Evolutionary conservation across 2,888 invertebrate species (phyloP).

Genomic region (Trichopoda pennipes): DNA sequence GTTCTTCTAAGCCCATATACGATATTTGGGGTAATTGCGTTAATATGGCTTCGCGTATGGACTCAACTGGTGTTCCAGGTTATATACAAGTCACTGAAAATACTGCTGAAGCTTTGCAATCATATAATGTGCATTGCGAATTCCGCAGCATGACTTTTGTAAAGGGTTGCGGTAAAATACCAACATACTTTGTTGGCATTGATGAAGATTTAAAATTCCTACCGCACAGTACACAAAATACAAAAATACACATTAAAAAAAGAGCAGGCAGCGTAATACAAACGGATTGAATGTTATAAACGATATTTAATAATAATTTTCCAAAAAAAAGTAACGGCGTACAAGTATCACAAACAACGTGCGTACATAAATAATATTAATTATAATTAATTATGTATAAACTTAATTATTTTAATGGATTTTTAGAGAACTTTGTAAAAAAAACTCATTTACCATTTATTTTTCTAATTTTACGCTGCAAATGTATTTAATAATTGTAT

Average conservation of each 20-base stretch:
- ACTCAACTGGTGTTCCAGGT: slow-evolving; percentile 91
- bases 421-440: too few species aligned
- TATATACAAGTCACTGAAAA: slow-evolving; percentile 90
- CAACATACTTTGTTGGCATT: slow-evolving; percentile 88
- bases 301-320: too few species aligned
- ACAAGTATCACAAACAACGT: too few species aligned
- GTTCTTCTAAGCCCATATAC: slow-evolving; percentile 95
- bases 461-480: too few species aligned
- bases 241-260: slow-evolving; percentile 22
- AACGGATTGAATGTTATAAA: too few species aligned
- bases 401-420: too few species aligned
- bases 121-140: slow-evolving; percentile 86
- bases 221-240: neutral
- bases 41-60: slow-evolving; percentile 98
- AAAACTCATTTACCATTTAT: too few species aligned
- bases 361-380: too few species aligned
- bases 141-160: slow-evolving; percentile 87
- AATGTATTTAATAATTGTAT: too few species aligned
- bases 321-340: too few species aligned
- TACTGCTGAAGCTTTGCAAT: slow-evolving; percentile 86
- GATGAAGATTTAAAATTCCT: slow-evolving; percentile 82
- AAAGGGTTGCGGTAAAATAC: slow-evolving; percentile 86
- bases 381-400: too few species aligned
- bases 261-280: too few species aligned
- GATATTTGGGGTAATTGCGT: slow-evolving; percentile 99